Percentiles rank a stretch among this genome's conserved stretches.
phyloP scores from a whole-genome alignment of 1,140 invertebrate genomes.

The Tribolium madens region DNA sequence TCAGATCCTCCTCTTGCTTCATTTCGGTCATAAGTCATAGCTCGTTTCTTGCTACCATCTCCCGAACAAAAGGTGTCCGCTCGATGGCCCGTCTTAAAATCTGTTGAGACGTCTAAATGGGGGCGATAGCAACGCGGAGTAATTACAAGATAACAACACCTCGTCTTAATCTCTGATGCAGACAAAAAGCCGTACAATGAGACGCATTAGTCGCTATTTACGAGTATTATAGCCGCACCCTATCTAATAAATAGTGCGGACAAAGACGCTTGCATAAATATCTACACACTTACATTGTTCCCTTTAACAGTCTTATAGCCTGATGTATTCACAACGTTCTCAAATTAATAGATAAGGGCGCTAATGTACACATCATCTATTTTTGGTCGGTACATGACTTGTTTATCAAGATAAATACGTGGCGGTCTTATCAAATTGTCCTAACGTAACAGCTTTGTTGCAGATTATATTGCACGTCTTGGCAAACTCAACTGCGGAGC shows the following conservation, averaged over 20 bases:
- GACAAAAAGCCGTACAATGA: slow-evolving; percentile 58
- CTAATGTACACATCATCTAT: slow-evolving; percentile 38
- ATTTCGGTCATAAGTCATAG: neutral
- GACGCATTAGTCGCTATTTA: slow-evolving; percentile 60
- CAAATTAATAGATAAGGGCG: slow-evolving; percentile 39
- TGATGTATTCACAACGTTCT: slow-evolving; percentile 34
- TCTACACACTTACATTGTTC: slow-evolving; percentile 39
- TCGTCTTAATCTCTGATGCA: slow-evolving; percentile 58
- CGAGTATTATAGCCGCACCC: slow-evolving; percentile 53
- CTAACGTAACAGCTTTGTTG: slow-evolving; percentile 31
- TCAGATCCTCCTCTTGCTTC: neutral
- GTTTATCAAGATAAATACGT: slow-evolving; percentile 38
- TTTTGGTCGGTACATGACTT: slow-evolving; percentile 38
- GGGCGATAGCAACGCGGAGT: slow-evolving; percentile 50
- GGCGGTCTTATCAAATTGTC: slow-evolving; percentile 20
- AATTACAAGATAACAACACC: slow-evolving; percentile 60
- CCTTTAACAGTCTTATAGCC: slow-evolving; percentile 30
- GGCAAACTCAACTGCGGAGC: slow-evolving; percentile 3
- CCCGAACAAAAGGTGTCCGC: slow-evolving; percentile 31
- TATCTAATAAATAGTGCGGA: slow-evolving; percentile 57
- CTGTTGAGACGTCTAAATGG: slow-evolving; percentile 41
- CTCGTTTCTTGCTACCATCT: neutral
- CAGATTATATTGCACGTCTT: neutral
- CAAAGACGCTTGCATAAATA: slow-evolving; percentile 51
- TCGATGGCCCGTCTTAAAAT: slow-evolving; percentile 38